A percentile compares a stretch with the other conserved stretches of the same genome.
phyloP scores from a whole-genome alignment of 2,113 vertebrate genomes.

The Pipra filicauda region DNA sequence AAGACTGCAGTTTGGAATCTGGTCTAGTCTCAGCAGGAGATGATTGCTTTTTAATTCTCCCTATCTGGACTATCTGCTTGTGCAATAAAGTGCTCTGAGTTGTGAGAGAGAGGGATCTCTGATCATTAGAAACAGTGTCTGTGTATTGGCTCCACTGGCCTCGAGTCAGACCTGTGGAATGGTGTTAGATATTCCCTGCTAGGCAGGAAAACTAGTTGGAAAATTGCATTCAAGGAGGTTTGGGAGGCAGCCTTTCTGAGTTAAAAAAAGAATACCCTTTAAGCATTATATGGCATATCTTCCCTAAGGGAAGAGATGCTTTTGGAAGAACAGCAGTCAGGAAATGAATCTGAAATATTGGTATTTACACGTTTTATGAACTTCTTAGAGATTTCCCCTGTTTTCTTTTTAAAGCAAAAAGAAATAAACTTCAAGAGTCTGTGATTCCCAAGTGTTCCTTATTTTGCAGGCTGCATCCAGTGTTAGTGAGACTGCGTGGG shows the following conservation, averaged over 20 bases:
- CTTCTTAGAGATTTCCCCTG: background rate
- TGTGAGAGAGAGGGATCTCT: background rate
- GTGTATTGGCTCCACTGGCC: background rate
- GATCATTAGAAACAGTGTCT: background rate
- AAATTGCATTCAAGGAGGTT: background rate
- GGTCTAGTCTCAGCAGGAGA: background rate
- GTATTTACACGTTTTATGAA: background rate
- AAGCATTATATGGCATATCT: background rate
- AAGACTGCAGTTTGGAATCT: background rate
- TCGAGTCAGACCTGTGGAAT: background rate
- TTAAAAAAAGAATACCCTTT: background rate
- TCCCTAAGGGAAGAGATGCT: background rate
- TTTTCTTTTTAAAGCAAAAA: background rate
- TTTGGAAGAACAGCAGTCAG: background rate
- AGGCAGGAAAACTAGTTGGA: background rate
- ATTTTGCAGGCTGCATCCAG: background rate
- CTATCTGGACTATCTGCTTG: background rate
- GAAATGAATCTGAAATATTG: background rate
- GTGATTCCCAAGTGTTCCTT: background rate
- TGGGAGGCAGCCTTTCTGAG: background rate
- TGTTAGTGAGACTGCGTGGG: background rate
- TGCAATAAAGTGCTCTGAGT: background rate
- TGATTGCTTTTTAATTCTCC: constrained; percentile 17
- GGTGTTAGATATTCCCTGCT: background rate
- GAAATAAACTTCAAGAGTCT: background rate